Conservation (phyloP, 2,888 invertebrate species). For the Mesochorus sp. region DNA sequence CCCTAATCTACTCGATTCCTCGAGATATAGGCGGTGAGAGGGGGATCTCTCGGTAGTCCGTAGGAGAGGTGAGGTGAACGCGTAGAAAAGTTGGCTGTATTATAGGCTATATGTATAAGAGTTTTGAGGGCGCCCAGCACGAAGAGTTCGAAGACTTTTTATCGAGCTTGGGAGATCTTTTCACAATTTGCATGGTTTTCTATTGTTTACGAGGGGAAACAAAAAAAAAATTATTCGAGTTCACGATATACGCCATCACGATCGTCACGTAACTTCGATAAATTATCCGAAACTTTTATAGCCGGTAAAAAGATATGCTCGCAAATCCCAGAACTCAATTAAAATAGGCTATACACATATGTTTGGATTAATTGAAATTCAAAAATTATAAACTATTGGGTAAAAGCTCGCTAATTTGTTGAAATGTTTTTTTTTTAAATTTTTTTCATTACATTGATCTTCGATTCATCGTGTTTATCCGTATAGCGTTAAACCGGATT, state of each 20-base stretch:
- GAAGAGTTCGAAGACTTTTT: conserved; percentile 58
- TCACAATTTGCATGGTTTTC: conserved; percentile 53
- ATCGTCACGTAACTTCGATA: conserved; percentile 26
- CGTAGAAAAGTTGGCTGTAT: conserved; percentile 7
- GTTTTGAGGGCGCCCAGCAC: conserved; percentile 23
- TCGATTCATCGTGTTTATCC: not conserved
- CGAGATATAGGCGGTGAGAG: not conserved
- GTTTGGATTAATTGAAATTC: not conserved
- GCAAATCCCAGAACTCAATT: not conserved
- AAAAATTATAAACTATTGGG: not conserved
- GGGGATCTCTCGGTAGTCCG: not conserved
- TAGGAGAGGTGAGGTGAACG: not conserved
- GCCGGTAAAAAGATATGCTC: conserved; percentile 17
- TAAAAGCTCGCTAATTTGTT: not conserved
- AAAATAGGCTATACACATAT: not conserved
- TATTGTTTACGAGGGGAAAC: not conserved
- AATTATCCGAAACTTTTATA: not conserved
- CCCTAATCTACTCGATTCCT: conserved; percentile 56
- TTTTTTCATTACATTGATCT: not conserved
- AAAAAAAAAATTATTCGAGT: not conserved
- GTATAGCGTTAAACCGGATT: conserved; percentile 29
- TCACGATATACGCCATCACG: not conserved
- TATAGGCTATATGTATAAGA: not conserved
- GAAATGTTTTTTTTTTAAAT: no score
- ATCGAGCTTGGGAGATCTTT: conserved; percentile 54